Conservation (phyloP, 1,140 invertebrate species). For the Bombus affinis region DNA sequence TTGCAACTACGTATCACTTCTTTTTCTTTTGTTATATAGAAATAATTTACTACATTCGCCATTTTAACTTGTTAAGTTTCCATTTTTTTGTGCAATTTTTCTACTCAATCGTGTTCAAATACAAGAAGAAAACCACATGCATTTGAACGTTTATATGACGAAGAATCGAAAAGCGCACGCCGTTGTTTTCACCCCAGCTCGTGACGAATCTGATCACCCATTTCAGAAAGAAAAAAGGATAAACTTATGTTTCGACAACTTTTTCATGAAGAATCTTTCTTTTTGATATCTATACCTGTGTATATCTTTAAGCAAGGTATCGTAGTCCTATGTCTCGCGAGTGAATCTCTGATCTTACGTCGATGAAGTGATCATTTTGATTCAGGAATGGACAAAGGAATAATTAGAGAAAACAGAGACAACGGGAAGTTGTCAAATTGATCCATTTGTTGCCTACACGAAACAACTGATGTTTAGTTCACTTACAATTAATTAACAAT, state of each 20-base stretch:
- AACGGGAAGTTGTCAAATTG: neutral
- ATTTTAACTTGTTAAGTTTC: neutral
- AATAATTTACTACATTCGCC: neutral
- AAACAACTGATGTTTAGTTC: neutral
- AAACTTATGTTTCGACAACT: constrained; percentile 47
- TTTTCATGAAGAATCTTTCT: constrained; percentile 42
- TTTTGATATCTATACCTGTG: constrained; percentile 49
- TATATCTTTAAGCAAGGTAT: constrained; percentile 54
- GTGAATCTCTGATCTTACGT: constrained; percentile 13
- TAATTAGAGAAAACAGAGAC: neutral
- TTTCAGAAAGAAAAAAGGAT: constrained; percentile 17
- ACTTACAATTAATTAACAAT: neutral
- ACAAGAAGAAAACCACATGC: neutral
- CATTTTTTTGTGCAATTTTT: neutral
- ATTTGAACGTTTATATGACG: neutral
- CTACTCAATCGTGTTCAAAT: neutral
- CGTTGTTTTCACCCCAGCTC: constrained; percentile 28
- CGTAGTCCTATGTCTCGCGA: constrained; percentile 48
- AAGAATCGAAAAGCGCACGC: constrained; percentile 1
- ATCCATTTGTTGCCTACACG: neutral
- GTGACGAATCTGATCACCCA: constrained; percentile 33
- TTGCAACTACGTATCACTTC: neutral
- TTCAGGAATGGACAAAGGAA: neutral
- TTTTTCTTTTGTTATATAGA: neutral
- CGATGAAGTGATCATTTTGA: constrained; percentile 9